phyloP scores from a whole-genome alignment of 1,140 invertebrate species.

The Drosophila suzukii region DNA sequence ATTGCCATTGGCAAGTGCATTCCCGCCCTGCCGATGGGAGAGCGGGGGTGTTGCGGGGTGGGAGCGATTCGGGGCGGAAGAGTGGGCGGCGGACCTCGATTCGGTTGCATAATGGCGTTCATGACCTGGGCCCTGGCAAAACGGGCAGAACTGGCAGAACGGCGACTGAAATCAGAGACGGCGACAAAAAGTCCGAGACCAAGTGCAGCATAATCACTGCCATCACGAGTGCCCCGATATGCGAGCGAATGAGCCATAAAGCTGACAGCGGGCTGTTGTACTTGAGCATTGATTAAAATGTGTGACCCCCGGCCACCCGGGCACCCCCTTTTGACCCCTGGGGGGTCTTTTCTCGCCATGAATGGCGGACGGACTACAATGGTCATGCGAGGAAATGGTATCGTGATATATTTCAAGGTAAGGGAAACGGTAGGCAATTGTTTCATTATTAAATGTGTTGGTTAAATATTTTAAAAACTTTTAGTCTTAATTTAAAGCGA shows the following conservation, averaged over 20 bases:
- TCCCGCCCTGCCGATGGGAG: neutral
- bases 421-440: neutral
- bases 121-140: constrained; percentile 65
- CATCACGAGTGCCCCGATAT: constrained; percentile 57
- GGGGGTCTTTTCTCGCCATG: constrained; percentile 27
- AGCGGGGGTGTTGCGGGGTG: neutral
- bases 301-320: constrained; percentile 29
- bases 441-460: neutral
- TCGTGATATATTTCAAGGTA: constrained; percentile 6
- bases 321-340: neutral
- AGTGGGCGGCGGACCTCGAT: constrained; percentile 40
- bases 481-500: too few species aligned
- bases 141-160: constrained; percentile 31
- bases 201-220: constrained; percentile 53
- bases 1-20: constrained; percentile 52
- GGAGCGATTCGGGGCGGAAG: neutral
- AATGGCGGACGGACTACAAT: constrained; percentile 32
- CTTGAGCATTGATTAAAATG: constrained; percentile 82
- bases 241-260: constrained; percentile 47
- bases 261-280: constrained; percentile 62
- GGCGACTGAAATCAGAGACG: constrained; percentile 47
- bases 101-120: constrained; percentile 68
- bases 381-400: constrained; percentile 17
- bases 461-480: neutral
- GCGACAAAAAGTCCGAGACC: constrained; percentile 34